These are phyloP conservation scores for Ligdia adustata DNA, from an alignment of 2,888 invertebrate species.

Conservation along the genomic window DNA sequence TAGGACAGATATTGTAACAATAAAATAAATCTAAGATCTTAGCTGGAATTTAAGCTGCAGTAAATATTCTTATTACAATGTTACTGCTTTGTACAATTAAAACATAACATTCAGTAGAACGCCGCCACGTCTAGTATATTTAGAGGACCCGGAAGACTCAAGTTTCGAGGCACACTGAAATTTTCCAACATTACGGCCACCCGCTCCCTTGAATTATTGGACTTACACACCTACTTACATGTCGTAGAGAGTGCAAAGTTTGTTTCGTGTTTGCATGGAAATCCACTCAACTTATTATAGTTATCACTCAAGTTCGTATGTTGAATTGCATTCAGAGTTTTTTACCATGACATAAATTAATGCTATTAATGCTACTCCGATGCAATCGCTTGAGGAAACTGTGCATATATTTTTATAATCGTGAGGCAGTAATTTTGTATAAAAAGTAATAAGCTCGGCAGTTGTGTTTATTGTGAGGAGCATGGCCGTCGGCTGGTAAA, in stretches of 20 bases:
- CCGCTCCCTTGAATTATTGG: conserved; percentile 75
- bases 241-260: conserved; percentile 72
- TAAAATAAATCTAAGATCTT: no score
- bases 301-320: conserved; percentile 37
- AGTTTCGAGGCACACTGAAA: conserved; percentile 65
- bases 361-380: not conserved
- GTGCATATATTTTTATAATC: no score
- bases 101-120: conserved; percentile 54
- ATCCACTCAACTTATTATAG: conserved; percentile 55
- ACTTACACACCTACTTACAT: conserved; percentile 75
- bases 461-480: no score
- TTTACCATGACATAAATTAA: conserved; percentile 27
- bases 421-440: no score
- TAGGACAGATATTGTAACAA: no score
- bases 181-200: conserved; percentile 76
- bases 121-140: conserved; percentile 59
- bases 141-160: conserved; percentile 61
- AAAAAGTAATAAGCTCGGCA: no score
- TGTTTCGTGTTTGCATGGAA: conserved; percentile 70
- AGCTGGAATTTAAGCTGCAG: no score
- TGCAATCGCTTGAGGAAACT: no score
- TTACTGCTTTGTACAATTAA: conserved; percentile 27
- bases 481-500: no score
- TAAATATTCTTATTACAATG: not conserved
- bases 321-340: conserved; percentile 33